These are phyloP conservation scores for Orussus abietinus DNA, from an alignment of 1,140 invertebrate genomes.

Conservation along the genomic window DNA sequence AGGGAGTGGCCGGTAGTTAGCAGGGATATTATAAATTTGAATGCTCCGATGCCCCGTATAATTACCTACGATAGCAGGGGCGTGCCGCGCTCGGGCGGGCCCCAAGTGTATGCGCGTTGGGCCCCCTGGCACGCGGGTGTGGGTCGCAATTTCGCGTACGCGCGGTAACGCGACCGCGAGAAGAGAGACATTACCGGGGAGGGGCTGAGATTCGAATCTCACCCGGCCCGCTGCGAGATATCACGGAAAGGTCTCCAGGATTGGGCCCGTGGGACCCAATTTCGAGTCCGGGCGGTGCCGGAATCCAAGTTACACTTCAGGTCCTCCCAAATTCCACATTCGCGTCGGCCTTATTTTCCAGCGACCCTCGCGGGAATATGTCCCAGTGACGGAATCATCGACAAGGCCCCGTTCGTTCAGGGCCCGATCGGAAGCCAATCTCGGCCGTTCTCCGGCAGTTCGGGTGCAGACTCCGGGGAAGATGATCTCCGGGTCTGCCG, in stretches of 20 bases:
- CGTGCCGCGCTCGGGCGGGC: conserved; percentile 14
- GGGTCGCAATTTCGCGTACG: background rate
- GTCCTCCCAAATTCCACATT: too few species aligned
- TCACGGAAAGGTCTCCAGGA: too few species aligned
- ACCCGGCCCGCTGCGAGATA: background rate
- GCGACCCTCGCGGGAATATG: too few species aligned
- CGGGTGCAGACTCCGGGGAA: too few species aligned
- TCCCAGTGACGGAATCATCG: too few species aligned
- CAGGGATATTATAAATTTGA: conserved; percentile 35
- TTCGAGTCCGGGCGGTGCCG: too few species aligned
- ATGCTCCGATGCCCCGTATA: conserved; percentile 24
- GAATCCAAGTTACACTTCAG: too few species aligned
- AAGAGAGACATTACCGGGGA: conserved; percentile 23
- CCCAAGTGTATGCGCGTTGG: background rate
- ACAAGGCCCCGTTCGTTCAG: too few species aligned
- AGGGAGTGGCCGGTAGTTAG: conserved; percentile 28
- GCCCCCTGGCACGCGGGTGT: background rate
- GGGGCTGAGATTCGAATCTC: conserved; percentile 22
- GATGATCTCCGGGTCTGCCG: too few species aligned
- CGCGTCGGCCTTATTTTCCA: too few species aligned
- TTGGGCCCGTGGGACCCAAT: conserved; percentile 4
- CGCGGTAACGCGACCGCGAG: conserved; percentile 4
- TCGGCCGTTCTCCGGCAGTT: too few species aligned
- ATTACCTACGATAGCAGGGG: conserved; percentile 27
- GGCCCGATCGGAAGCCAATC: too few species aligned